phyloP scores from a whole-genome alignment of 2,888 invertebrate genomes.

The Eupithecia inturbata region DNA sequence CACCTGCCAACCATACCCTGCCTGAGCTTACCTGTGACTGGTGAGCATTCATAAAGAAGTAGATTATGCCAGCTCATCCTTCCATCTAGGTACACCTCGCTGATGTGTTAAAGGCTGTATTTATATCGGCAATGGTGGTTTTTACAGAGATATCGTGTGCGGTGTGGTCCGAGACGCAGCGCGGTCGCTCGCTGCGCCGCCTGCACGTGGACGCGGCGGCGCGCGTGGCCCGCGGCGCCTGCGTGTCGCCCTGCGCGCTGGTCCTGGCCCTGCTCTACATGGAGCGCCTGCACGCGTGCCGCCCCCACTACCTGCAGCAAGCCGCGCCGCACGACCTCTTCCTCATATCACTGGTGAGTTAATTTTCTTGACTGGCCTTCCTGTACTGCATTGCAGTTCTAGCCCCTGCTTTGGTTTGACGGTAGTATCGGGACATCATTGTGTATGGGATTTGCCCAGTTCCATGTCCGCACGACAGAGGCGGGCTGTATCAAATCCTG shows the following conservation, averaged over 20 bases:
- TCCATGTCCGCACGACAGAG: not conserved
- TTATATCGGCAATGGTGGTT: too few relatives aligned
- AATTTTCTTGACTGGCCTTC: not conserved
- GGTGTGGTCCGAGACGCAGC: slow-evolving; percentile 91
- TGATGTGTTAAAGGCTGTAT: too few relatives aligned
- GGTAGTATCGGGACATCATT: too few relatives aligned
- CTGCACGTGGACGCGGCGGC: slow-evolving; percentile 91
- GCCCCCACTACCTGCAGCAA: slow-evolving; percentile 92
- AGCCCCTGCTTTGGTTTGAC: too few relatives aligned
- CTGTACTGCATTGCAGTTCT: too few relatives aligned
- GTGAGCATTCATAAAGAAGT: slow-evolving; percentile 54
- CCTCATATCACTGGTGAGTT: slow-evolving; percentile 94
- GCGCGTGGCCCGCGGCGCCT: slow-evolving; percentile 90
- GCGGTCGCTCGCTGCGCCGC: slow-evolving; percentile 90
- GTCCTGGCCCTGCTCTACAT: slow-evolving; percentile 97
- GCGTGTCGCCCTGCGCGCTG: slow-evolving; percentile 95
- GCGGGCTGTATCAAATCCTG: not conserved
- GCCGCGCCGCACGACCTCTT: slow-evolving; percentile 96
- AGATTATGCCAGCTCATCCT: not conserved
- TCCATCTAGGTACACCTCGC: not conserved
- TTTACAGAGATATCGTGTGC: slow-evolving; percentile 94
- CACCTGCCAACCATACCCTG: slow-evolving; percentile 88
- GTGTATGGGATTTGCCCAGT: not conserved
- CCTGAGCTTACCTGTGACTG: slow-evolving; percentile 91
- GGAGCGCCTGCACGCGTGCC: slow-evolving; percentile 92